phyloP scores from a whole-genome alignment of 1,140 invertebrate genomes.

The Drosophila saltans region DNA sequence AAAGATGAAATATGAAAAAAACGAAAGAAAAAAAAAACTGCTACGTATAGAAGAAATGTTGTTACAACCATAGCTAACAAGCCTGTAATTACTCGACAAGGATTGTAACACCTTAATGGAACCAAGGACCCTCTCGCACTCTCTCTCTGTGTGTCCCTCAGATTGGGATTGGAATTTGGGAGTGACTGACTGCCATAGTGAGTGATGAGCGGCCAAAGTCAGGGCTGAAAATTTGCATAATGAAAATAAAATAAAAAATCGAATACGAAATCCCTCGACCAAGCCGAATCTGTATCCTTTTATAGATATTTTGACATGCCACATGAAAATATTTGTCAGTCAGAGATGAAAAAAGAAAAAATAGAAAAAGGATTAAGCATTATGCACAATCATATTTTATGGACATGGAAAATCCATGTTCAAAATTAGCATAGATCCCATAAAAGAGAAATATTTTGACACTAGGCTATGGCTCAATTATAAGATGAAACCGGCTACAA shows the following conservation, averaged over 20 bases:
- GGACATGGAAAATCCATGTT: conserved; percentile 48
- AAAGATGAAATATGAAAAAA: conserved; percentile 16
- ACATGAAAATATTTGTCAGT: conserved; percentile 77
- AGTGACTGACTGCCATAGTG: conserved; percentile 20
- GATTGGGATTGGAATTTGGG: too few species aligned
- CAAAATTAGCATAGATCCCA: conserved; percentile 56
- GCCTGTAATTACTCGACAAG: conserved; percentile 74
- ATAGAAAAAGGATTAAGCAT: conserved; percentile 42
- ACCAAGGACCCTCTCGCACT: neutral
- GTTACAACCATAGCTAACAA: conserved; percentile 80
- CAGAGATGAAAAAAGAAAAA: conserved; percentile 26
- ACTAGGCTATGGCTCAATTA: conserved; percentile 68
- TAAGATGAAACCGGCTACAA: conserved; percentile 13
- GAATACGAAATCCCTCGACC: conserved; percentile 34
- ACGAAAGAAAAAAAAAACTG: neutral
- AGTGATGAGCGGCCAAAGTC: conserved; percentile 16
- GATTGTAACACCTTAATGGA: conserved; percentile 79
- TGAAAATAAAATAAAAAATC: conserved; percentile 23
- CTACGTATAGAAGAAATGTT: conserved; percentile 50
- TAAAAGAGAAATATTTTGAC: conserved; percentile 63
- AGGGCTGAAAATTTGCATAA: conserved; percentile 68
- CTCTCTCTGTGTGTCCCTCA: neutral
- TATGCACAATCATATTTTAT: conserved; percentile 67
- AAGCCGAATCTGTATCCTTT: conserved; percentile 24
- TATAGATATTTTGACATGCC: conserved; percentile 66